Evolutionary conservation across 1,140 invertebrate species (phyloP), one percentile per base, ranked within the genome.

Genomic region (Schlechtendalia chinensis): DNA sequence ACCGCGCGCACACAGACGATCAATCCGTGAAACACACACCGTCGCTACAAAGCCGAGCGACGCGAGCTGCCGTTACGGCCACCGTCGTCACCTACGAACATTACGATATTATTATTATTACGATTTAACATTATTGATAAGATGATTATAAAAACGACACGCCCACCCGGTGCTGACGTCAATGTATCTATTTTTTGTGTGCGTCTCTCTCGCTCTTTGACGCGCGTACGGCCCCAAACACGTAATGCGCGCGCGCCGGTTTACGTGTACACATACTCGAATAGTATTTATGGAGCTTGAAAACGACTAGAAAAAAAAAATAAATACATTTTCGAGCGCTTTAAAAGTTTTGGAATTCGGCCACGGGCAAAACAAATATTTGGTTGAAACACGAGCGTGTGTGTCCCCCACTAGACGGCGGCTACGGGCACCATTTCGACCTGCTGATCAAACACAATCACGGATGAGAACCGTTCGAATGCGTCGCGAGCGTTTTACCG

Each of bases 111-210:
- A 39, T 39, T 65, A 65, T 29, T 61, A 61, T 61, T 63, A 63
- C 27, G 53, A 54, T 54, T 58, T 29, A 12, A 50, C 29, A 45
- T 75, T 77, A 77, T 77, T 77, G 74, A 77, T 77, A 77, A 77
- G 74, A 19, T 58, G 67, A 39, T 77, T 39, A 16, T 39, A 16
- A 22, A 45, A 47, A 58, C 53, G 74, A 79, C 75, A 79, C 75
- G 75, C 75, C 75, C 75, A 79, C 75, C 6, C 39, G n/a, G 24
- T 29, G 45, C 58, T 79, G 58, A 79, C 75, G 75, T 79, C 75
- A 79, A 79, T 79, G 58, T 79, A 39, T 79, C 72, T 77, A 39
- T 8, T 39, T 39, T 4, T 65, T 45, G 39, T 45, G 11, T 50
- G 5, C 47, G 47, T 50, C 54, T 56, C 5, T 56, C 54, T 56